These are phyloP conservation scores for Ploceus nigricollis DNA, from an alignment of 2,113 vertebrate genomes.

Conservation along the genomic window DNA sequence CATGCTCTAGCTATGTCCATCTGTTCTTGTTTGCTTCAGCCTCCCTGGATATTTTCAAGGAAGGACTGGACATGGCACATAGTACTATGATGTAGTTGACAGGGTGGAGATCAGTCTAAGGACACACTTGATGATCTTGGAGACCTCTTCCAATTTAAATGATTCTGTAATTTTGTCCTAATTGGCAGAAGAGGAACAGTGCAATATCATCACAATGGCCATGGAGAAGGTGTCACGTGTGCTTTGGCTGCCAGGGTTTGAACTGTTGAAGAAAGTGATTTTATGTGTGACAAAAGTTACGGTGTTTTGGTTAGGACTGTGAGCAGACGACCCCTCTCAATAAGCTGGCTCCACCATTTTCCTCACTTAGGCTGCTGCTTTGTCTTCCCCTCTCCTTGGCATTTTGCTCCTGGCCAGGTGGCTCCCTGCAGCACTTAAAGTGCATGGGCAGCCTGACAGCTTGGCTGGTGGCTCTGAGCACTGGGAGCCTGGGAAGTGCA, in stretches of 20 bases:
- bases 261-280: not conserved
- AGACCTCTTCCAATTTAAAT: not conserved
- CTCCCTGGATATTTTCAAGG: not conserved
- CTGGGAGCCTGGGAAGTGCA: not conserved
- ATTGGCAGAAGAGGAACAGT: not conserved
- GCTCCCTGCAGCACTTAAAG: not conserved
- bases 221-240: fast-evolving
- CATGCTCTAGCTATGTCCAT: not conserved
- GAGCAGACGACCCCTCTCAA: not conserved
- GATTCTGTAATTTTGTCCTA: not conserved
- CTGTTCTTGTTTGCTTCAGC: not conserved
- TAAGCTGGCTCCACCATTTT: not conserved
- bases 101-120: not conserved
- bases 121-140: not conserved
- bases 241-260: not conserved
- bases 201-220: not conserved
- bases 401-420: not conserved
- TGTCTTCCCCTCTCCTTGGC: not conserved
- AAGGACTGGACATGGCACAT: not conserved
- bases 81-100: not conserved
- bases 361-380: not conserved
- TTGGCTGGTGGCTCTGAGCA: not conserved
- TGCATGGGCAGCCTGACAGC: not conserved
- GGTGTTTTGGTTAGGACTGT: not conserved
- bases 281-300: not conserved